A percentile compares a stretch with the other conserved stretches of the same genome.
phyloP scores from a whole-genome alignment of 2,888 invertebrate genomes.

The Eristalis intricaria region DNA sequence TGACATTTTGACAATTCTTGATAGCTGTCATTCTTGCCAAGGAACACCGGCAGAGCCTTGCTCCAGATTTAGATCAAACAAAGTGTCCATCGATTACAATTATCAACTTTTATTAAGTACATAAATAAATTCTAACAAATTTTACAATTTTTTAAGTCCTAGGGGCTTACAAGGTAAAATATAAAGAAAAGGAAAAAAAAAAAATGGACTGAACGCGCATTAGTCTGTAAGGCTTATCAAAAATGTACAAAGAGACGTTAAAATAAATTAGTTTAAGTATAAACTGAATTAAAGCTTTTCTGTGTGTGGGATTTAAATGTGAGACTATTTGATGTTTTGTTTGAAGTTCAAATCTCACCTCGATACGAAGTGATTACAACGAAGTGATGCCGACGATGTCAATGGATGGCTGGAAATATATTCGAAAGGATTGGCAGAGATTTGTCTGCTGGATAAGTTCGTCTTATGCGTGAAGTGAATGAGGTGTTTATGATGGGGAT shows the following conservation, averaged over 20 bases:
- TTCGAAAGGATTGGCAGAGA: background rate
- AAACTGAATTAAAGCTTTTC: conserved; percentile 54
- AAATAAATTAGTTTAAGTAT: conserved; percentile 50
- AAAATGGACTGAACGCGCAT: background rate
- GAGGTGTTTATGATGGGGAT: too few relatives aligned
- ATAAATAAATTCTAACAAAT: conserved; percentile 62
- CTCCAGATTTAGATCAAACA: background rate
- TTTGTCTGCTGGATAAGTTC: too few relatives aligned
- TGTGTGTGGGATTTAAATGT: conserved; percentile 22
- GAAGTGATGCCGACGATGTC: background rate
- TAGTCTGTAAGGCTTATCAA: conserved; percentile 16
- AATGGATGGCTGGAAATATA: background rate
- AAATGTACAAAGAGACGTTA: conserved; percentile 26
- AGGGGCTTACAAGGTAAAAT: background rate
- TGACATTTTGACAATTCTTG: background rate
- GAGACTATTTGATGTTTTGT: conserved; percentile 4
- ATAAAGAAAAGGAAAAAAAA: conserved; percentile 11
- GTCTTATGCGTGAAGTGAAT: too few relatives aligned
- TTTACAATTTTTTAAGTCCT: conserved; percentile 30
- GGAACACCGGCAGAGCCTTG: too few relatives aligned
- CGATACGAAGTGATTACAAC: conserved; percentile 48
- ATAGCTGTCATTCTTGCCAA: conserved; percentile 10
- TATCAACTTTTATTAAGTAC: conserved; percentile 51
- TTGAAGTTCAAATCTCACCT: conserved; percentile 26
- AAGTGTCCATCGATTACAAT: conserved; percentile 64